Conservation (phyloP, 2,888 invertebrate genomes). For the Lypha dubia region DNA sequence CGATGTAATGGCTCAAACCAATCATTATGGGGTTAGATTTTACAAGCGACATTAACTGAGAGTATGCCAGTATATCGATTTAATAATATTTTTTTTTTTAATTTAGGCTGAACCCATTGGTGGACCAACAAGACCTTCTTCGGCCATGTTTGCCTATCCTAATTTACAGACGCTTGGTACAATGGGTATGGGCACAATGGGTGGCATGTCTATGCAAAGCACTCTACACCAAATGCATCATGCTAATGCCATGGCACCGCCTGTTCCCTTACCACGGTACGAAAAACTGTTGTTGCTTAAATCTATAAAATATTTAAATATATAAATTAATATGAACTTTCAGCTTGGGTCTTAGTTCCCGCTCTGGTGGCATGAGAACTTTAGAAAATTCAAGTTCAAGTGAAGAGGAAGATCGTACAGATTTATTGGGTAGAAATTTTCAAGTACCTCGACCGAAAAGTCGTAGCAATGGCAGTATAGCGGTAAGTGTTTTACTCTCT, state of each 20-base stretch:
- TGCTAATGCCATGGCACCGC: conserved; percentile 85
- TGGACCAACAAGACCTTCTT: conserved; percentile 90
- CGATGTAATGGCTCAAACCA: conserved; percentile 93
- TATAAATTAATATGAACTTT: conserved; percentile 36
- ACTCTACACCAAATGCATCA: conserved; percentile 82
- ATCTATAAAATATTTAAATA: not conserved
- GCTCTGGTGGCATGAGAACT: conserved; percentile 84
- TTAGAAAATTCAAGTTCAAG: conserved; percentile 86
- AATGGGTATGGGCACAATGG: conserved; percentile 79
- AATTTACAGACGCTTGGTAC: conserved; percentile 84
- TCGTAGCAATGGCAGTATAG: conserved; percentile 87
- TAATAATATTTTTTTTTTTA: not conserved
- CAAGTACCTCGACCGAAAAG: conserved; percentile 93
- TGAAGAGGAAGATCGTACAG: conserved; percentile 89
- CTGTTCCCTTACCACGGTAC: conserved; percentile 90
- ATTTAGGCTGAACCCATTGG: conserved; percentile 88
- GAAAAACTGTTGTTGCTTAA: conserved; percentile 56
- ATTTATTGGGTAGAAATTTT: conserved; percentile 88
- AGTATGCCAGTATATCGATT: not conserved
- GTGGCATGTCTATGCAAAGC: conserved; percentile 84
- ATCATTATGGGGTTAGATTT: conserved; percentile 90
- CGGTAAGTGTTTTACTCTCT: conserved; percentile 76
- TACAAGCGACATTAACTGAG: not conserved
- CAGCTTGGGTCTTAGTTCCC: conserved; percentile 80
- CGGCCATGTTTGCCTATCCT: conserved; percentile 93